Conservation (phyloP, 2,113 vertebrate genomes). For the Turnix velox region DNA sequence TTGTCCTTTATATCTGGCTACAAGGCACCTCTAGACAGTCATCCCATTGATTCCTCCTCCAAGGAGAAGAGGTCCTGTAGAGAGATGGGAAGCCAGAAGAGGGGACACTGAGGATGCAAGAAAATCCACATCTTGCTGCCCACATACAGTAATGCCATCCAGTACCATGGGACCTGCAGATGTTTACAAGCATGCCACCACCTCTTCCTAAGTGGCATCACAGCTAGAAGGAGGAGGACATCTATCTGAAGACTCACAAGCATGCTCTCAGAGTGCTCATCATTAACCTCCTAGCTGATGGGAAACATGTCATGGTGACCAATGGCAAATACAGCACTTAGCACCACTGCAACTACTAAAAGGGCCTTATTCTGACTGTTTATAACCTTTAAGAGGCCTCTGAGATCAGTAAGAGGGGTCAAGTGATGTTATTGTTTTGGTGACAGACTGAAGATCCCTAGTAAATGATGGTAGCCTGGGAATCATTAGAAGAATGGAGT, state of each 20-base stretch:
- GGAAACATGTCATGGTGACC: slow-evolving; percentile 12
- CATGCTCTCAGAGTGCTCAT: not conserved
- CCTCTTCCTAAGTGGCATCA: not conserved
- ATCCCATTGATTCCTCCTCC: not conserved
- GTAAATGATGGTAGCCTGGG: slow-evolving; percentile 41
- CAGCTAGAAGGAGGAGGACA: not conserved
- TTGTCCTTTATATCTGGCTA: not conserved
- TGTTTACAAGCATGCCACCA: not conserved
- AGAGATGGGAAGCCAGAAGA: not conserved
- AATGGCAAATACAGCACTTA: slow-evolving; percentile 33
- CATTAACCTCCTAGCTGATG: not conserved
- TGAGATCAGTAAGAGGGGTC: slow-evolving; percentile 58
- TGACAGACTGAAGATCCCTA: slow-evolving; percentile 55
- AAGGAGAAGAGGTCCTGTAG: not conserved
- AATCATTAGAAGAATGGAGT: slow-evolving; percentile 34
- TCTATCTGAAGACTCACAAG: not conserved
- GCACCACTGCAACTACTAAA: slow-evolving; percentile 7
- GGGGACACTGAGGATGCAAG: not conserved
- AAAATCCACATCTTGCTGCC: not conserved
- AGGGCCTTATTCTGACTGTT: slow-evolving; percentile 40
- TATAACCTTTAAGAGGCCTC: slow-evolving; percentile 64
- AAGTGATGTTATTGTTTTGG: slow-evolving; percentile 69
- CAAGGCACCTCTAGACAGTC: not conserved
- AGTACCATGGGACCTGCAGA: not conserved
- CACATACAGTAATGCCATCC: not conserved